A percentile compares a stretch with the other conserved stretches of the same genome.
Evolutionary conservation across 2,888 invertebrate genomes (phyloP).

Genomic region (Pyrocoelia pectoralis): DNA sequence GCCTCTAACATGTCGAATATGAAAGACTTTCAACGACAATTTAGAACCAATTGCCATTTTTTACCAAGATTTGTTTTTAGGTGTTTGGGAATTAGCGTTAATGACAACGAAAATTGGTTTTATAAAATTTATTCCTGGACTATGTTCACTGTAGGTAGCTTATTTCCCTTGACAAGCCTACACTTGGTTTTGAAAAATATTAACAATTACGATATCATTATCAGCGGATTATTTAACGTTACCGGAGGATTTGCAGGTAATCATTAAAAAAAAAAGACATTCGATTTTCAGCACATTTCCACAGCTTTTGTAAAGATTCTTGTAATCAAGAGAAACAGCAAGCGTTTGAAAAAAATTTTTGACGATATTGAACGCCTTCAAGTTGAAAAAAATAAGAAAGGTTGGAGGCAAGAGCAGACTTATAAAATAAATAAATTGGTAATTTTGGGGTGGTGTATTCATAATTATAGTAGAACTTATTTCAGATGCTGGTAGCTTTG

Average conservation of each 20-base stretch:
- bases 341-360: neutral
- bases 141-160: neutral
- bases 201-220: conserved; percentile 13
- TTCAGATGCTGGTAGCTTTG: conserved; percentile 9
- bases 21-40: neutral
- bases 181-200: conserved; percentile 5
- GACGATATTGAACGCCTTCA: conserved; percentile 12
- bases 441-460: neutral
- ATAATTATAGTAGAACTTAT: no score
- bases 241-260: conserved; percentile 21
- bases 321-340: neutral
- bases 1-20: neutral
- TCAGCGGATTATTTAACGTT: conserved; percentile 11
- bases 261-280: neutral
- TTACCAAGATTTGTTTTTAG: conserved; percentile 10
- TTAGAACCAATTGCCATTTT: conserved; percentile 8
- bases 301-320: conserved; percentile 4
- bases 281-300: conserved; percentile 16
- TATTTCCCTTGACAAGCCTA: conserved; percentile 10
- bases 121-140: conserved; percentile 7
- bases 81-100: conserved; percentile 15
- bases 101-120: neutral
- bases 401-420: conserved; percentile 7
- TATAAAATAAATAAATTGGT: conserved; percentile 15
- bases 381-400: conserved; percentile 10